Evolutionary conservation across 2,888 invertebrate species (phyloP).

Genomic region (Bellardia bayeri): DNA sequence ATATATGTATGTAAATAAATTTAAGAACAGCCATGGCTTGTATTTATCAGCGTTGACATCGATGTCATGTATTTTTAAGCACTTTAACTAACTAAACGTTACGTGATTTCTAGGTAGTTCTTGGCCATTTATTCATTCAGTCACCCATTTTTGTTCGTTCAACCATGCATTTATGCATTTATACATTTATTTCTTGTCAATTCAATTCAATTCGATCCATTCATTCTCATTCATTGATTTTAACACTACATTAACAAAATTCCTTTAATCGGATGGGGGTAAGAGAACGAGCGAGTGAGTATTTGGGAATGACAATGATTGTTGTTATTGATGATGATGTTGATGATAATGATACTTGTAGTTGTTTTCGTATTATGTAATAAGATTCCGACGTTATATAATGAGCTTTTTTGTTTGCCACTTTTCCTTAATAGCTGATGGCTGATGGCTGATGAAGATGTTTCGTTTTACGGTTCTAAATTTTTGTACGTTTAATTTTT

Average conservation of each 20-base stretch:
- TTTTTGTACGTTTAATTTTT: conserved; percentile 21
- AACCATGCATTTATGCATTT: no score
- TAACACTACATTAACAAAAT: conserved; percentile 3
- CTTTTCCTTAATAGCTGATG: conserved; percentile 26
- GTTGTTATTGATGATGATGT: background rate
- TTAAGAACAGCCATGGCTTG: background rate
- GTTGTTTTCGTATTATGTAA: conserved; percentile 58
- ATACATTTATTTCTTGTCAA: no score
- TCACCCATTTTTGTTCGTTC: conserved; percentile 21
- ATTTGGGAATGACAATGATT: conserved; percentile 6
- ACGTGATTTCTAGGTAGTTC: conserved; percentile 45
- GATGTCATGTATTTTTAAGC: conserved; percentile 27
- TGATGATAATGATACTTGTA: background rate
- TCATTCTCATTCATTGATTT: conserved; percentile 12
- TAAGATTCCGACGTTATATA: conserved; percentile 55
- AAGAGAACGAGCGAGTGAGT: background rate
- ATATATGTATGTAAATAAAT: background rate
- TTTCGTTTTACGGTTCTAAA: conserved; percentile 26
- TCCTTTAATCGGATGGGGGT: background rate
- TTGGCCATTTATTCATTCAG: conserved; percentile 12
- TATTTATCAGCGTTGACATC: conserved; percentile 29
- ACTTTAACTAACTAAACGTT: conserved; percentile 37
- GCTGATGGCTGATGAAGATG: background rate
- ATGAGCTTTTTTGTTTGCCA: conserved; percentile 56
- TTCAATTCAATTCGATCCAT: no score